Evolutionary conservation across 2,888 invertebrate genomes (phyloP).

Genomic region (Stomorhina lunata): DNA sequence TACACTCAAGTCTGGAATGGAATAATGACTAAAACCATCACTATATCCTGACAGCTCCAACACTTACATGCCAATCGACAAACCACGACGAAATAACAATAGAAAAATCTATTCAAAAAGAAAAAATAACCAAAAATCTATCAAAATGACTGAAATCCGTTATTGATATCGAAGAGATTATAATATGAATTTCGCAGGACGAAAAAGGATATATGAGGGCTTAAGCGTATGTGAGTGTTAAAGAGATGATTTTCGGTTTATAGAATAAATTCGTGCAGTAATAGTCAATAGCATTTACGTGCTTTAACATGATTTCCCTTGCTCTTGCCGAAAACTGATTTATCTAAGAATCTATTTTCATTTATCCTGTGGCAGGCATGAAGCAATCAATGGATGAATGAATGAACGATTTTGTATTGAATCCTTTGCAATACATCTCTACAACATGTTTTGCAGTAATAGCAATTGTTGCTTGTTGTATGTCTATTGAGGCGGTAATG

Average conservation of each 20-base stretch:
- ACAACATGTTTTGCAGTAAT: slow-evolving; percentile 12
- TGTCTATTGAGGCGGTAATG: no score
- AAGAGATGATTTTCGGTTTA: not conserved
- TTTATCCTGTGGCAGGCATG: slow-evolving; percentile 36
- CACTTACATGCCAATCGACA: not conserved
- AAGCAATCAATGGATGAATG: slow-evolving; percentile 37
- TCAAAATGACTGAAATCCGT: not conserved
- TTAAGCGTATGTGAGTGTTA: not conserved
- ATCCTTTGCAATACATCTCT: slow-evolving; percentile 35
- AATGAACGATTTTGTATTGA: no score
- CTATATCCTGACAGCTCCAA: not conserved
- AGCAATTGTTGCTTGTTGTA: slow-evolving; percentile 45
- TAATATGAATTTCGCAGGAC: slow-evolving; percentile 26
- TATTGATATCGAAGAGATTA: slow-evolving; percentile 27
- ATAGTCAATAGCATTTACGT: slow-evolving; percentile 54
- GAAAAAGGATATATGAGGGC: not conserved
- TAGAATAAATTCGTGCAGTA: slow-evolving; percentile 6
- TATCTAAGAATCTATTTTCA: slow-evolving; percentile 4
- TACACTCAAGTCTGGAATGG: not conserved
- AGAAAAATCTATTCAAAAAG: not conserved
- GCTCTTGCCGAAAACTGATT: not conserved
- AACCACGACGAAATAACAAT: not conserved
- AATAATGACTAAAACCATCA: not conserved
- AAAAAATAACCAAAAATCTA: not conserved
- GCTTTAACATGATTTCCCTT: slow-evolving; percentile 21